These are phyloP conservation scores for Scaptomyza pallida DNA, from an alignment of 1,140 invertebrate species.

Conservation along the genomic window DNA sequence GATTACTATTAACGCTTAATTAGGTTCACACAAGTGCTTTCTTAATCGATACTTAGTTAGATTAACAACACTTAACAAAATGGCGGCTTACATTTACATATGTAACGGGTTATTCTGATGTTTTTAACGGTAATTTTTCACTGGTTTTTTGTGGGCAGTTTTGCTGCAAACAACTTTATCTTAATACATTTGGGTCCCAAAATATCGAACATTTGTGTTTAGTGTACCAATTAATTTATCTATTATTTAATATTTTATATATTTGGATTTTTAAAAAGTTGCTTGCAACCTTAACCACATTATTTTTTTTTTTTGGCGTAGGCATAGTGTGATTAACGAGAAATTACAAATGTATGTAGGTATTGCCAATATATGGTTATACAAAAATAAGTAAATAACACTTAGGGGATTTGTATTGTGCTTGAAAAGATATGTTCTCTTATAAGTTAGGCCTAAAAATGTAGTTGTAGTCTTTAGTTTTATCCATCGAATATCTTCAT, in stretches of 20 bases:
- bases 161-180: not conserved
- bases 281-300: no score
- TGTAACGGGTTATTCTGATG: no score
- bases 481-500: conserved; percentile 51
- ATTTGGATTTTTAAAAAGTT: not conserved
- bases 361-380: conserved; percentile 43
- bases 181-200: not conserved
- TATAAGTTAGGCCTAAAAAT: conserved; percentile 44
- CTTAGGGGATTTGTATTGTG: conserved; percentile 54
- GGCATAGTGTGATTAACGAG: not conserved
- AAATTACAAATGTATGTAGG: not conserved
- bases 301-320: no score
- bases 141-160: no score
- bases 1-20: conserved; percentile 28
- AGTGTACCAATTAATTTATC: no score
- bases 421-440: conserved; percentile 70
- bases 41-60: conserved; percentile 12
- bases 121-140: no score
- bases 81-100: no score
- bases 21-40: conserved; percentile 24
- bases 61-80: no score
- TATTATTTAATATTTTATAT: no score
- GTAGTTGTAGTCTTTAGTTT: conserved; percentile 66
- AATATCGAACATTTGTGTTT: no score
- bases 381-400: conserved; percentile 60